Evolutionary conservation across 2,888 invertebrate species (phyloP), one percentile per base, ranked within the genome.

Genomic region (Drosophila atripex): DNA sequence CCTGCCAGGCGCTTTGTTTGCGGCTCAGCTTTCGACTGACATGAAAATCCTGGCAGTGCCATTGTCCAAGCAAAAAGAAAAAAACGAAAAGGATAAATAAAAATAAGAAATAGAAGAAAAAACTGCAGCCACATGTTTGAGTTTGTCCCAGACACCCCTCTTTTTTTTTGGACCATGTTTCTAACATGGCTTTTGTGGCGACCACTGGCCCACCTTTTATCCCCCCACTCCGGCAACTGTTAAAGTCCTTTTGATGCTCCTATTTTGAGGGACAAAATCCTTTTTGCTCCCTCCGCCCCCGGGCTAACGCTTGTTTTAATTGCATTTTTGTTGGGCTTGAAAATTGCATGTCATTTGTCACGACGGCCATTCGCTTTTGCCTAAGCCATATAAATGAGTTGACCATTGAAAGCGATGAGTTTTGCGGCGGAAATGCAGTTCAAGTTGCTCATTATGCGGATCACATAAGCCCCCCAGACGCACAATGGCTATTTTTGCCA

Each of bases 261-360:
- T 47, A 5, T 54, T 59, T 69, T 46, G 23, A 28, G 64, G 63
- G 39, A 65, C 69, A 38, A 28, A 38, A 35, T 46, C 46, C 72
- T 28, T 60, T 45, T 38, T 41, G 28, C 28, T 28, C 28, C 28
- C 28, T 9, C 9, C 39, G 18, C 9, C 6, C 71, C 35, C 16
- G 23, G 59, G 47, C 47, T 12, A 53, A 79, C 83, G 73, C 76
- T 77, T 52, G 61, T 63, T 74, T 82, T 82, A 82, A 82, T 82
- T 82, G 82, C 82, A 82, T 82, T 88, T 82, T 82, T 75, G 68
- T 68, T 68, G 59, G 50, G 72, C 49, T 47, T 51, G 51, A 71
- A 87, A 87, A 83, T 82, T 87, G 86, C 88, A 82, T 77, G 83
- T 87, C 86, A 83, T 83, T 85, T 83, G 83, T 83, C 86, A 87